Conservation (phyloP, 2,888 invertebrate species). For the Rhimphoctona megacephalus region DNA sequence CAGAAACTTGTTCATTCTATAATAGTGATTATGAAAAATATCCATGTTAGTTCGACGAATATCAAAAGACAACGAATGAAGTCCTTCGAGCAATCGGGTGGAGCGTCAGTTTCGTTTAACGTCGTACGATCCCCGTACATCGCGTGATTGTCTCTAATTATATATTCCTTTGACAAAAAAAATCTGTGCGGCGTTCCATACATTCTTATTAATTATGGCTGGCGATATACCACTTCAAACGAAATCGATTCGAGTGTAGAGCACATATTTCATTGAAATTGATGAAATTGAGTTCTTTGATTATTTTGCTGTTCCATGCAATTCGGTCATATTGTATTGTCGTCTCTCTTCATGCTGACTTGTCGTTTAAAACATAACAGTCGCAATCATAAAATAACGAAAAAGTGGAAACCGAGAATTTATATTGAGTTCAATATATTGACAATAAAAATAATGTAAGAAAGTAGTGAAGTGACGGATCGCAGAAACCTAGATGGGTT, state of each 20-base stretch:
- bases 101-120: not conserved
- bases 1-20: slow-evolving; percentile 43
- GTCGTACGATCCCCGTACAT: not conserved
- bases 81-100: not conserved
- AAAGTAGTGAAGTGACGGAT: not conserved
- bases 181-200: not conserved
- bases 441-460: not conserved
- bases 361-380: not conserved
- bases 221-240: slow-evolving; percentile 22
- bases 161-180: slow-evolving; percentile 42
- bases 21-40: slow-evolving; percentile 56
- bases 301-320: not conserved
- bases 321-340: not conserved
- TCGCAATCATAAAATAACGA: not conserved
- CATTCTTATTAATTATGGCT: slow-evolving; percentile 38
- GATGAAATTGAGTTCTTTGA: not conserved
- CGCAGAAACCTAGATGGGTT: not conserved
- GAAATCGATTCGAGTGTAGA: slow-evolving; percentile 9
- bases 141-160: slow-evolving; percentile 37
- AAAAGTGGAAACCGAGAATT: not conserved
- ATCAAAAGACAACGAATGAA: slow-evolving; percentile 2
- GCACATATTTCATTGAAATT: not conserved
- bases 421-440: not conserved
- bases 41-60: slow-evolving; percentile 49
- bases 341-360: not conserved